Evolutionary conservation across 2,113 vertebrate species (phyloP).

Genomic region (Cottus gobio): DNA sequence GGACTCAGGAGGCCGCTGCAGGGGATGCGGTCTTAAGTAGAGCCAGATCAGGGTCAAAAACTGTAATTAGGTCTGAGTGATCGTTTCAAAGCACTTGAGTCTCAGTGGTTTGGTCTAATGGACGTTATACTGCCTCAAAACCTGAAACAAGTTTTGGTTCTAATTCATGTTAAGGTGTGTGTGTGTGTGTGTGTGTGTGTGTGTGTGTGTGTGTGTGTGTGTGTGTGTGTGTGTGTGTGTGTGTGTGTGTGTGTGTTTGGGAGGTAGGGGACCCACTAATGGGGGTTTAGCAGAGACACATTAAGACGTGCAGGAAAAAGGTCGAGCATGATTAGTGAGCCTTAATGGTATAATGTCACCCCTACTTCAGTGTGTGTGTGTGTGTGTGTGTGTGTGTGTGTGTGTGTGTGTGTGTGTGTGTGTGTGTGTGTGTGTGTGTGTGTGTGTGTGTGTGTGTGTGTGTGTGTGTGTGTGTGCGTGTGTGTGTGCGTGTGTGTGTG

Average conservation of each 20-base stretch:
- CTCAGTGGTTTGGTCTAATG: not conserved
- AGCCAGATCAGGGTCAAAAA: constrained; percentile 17
- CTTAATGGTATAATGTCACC: constrained; percentile 52
- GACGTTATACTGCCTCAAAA: constrained; percentile 5
- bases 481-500: no score
- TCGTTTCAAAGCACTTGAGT: not conserved
- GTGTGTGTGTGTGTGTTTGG: constrained; percentile 10
- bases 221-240: constrained; percentile 11
- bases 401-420: constrained; percentile 15
- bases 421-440: constrained; percentile 4
- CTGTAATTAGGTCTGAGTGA: not conserved
- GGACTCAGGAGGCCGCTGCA: not conserved
- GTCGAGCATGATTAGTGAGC: constrained; percentile 52
- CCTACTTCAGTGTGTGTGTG: constrained; percentile 22
- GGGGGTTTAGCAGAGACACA: constrained; percentile 54
- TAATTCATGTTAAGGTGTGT: not conserved
- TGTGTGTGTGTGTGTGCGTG: constrained; percentile 2
- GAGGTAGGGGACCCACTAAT: constrained; percentile 32
- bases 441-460: constrained; percentile 20
- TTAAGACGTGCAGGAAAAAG: constrained; percentile 51
- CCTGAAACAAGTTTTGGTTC: not conserved
- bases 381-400: constrained; percentile 10
- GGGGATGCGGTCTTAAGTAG: constrained; percentile 18
- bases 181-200: constrained; percentile 9
- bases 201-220: constrained; percentile 11